Evolutionary conservation across 1,140 invertebrate species (phyloP).

Genomic region (Odontomachus brunneus): DNA sequence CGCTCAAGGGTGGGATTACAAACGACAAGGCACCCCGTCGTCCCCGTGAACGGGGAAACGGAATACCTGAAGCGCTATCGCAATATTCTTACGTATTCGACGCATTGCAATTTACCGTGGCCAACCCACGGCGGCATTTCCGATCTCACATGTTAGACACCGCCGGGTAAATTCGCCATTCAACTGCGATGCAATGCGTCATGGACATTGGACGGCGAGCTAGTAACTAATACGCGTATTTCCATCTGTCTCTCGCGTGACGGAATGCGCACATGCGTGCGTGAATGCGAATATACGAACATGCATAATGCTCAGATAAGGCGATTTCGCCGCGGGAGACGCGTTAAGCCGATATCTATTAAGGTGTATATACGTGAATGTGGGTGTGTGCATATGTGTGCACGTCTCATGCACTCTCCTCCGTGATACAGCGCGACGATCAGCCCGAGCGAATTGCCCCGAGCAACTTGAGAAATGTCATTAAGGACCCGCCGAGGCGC

Average conservation of each 20-base stretch:
- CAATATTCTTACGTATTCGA: no score
- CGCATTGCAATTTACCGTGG: no score
- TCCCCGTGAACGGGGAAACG: no score
- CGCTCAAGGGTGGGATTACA: neutral
- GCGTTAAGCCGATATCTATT: slow-evolving; percentile 70
- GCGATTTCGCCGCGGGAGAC: slow-evolving; percentile 37
- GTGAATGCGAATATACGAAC: slow-evolving; percentile 8
- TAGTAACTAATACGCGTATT: slow-evolving; percentile 7
- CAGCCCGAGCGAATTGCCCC: slow-evolving; percentile 70
- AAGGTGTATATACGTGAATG: slow-evolving; percentile 16
- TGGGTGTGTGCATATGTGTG: no score
- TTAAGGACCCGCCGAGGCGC: slow-evolving; percentile 74
- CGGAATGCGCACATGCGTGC: neutral
- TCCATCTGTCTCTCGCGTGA: slow-evolving; percentile 23
- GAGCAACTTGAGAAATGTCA: slow-evolving; percentile 77
- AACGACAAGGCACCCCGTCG: no score
- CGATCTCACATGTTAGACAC: neutral
- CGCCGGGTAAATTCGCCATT: neutral
- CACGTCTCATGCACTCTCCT: slow-evolving; percentile 47
- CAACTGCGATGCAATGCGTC: neutral
- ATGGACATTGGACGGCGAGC: neutral
- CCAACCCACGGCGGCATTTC: no score
- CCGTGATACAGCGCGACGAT: slow-evolving; percentile 43
- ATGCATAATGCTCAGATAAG: slow-evolving; percentile 47
- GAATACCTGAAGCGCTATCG: no score